Conservation (phyloP, 2,888 invertebrate species). For the Oegoconia quadripuncta region DNA sequence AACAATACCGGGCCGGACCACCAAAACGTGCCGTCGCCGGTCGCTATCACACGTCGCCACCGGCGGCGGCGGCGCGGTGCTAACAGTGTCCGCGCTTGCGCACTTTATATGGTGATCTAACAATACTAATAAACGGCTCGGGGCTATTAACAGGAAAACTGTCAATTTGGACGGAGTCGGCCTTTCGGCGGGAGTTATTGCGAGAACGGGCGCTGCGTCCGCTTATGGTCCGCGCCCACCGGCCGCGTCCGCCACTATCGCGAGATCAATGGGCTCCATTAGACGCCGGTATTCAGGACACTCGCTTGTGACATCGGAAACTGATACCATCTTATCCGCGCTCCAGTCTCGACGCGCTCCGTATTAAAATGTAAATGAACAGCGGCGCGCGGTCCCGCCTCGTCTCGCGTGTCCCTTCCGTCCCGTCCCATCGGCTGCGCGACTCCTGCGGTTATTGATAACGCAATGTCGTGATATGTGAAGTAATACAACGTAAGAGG, state of each 20-base stretch:
- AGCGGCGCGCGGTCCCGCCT: not conserved
- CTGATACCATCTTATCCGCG: constrained; percentile 22
- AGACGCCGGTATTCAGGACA: constrained; percentile 9
- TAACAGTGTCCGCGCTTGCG: not conserved
- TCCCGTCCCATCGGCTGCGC: too few species aligned
- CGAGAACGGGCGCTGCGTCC: constrained; percentile 3
- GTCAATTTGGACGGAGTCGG: constrained; percentile 13
- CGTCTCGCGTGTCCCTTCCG: not conserved
- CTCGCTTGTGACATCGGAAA: constrained; percentile 10
- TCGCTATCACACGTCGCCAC: too few species aligned
- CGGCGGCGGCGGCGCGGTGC: not conserved
- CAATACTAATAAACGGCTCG: constrained; percentile 11
- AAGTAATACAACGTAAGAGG: too few species aligned
- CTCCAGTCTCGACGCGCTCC: not conserved
- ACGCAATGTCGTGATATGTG: too few species aligned
- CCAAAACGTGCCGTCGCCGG: too few species aligned
- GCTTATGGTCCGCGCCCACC: not conserved
- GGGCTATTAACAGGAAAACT: constrained; percentile 17
- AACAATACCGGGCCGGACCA: too few species aligned
- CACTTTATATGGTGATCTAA: constrained; percentile 20
- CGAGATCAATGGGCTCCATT: constrained; percentile 19
- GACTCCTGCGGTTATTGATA: too few species aligned
- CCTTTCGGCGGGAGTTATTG: constrained; percentile 18
- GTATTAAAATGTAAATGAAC: constrained; percentile 21
- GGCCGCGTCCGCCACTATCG: constrained; percentile 12